Evolutionary conservation across 2,113 vertebrate genomes (phyloP).

Genomic region (Steatornis caripensis): DNA sequence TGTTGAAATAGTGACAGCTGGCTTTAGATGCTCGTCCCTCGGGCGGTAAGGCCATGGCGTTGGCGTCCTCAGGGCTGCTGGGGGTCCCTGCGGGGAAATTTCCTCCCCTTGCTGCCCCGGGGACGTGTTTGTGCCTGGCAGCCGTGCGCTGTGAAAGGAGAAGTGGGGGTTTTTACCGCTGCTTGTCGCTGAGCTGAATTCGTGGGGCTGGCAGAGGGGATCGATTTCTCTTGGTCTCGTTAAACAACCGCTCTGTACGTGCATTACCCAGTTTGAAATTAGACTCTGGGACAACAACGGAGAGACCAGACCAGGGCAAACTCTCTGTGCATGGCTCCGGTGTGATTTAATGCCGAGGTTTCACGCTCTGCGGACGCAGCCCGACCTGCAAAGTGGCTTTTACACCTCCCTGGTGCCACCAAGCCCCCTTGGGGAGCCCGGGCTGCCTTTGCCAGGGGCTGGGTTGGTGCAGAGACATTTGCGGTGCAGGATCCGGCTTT

Average conservation of each 20-base stretch:
- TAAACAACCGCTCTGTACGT: neutral
- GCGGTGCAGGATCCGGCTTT: neutral
- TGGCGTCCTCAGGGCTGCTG: neutral
- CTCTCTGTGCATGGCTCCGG: neutral
- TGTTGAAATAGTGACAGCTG: neutral
- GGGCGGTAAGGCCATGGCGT: neutral
- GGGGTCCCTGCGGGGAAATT: neutral
- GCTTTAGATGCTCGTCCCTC: neutral
- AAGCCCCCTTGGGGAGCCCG: neutral
- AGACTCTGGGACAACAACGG: neutral
- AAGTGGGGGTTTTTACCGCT: neutral
- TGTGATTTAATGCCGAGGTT: fast-evolving
- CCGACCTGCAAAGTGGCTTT: neutral
- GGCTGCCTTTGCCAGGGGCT: neutral
- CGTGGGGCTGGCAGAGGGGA: neutral
- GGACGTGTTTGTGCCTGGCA: neutral
- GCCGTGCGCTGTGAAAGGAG: fast-evolving
- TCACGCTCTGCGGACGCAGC: neutral
- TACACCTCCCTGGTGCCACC: neutral
- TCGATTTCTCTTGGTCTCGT: neutral
- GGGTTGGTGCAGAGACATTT: neutral
- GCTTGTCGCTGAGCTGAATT: neutral
- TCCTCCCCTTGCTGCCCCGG: neutral
- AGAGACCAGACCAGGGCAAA: neutral
- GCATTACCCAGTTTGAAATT: conserved; percentile 13